A percentile compares a stretch with the other conserved stretches of the same genome.
Evolutionary conservation across 2,888 invertebrate species (phyloP).

Genomic region (Nyleta sp.): DNA sequence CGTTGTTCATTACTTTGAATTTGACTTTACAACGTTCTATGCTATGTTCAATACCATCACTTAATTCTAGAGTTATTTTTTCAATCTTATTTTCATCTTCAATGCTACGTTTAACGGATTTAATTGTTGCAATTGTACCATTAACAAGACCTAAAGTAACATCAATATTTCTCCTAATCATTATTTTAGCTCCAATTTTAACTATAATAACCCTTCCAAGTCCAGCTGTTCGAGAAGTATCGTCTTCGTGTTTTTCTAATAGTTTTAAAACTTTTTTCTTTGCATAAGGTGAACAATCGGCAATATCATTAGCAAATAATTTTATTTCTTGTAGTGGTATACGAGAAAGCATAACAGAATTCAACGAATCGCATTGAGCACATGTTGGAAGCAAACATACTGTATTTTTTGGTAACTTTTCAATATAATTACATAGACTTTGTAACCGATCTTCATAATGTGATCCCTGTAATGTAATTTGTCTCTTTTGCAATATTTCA

Average conservation of each 20-base stretch:
- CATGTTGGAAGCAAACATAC: slow-evolving; percentile 16
- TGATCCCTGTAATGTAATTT: slow-evolving; percentile 15
- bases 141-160: slow-evolving; percentile 65
- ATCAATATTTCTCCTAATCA: slow-evolving; percentile 71
- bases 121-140: slow-evolving; percentile 18
- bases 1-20: slow-evolving; percentile 50
- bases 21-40: slow-evolving; percentile 65
- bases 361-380: slow-evolving; percentile 8
- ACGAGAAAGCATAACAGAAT: slow-evolving; percentile 59
- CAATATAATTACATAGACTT: slow-evolving; percentile 29
- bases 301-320: slow-evolving; percentile 56
- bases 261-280: slow-evolving; percentile 59
- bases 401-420: slow-evolving; percentile 1
- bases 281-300: slow-evolving; percentile 58
- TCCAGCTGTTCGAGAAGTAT: slow-evolving; percentile 26
- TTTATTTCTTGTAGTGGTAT: slow-evolving; percentile 48
- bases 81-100: slow-evolving; percentile 51
- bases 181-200: slow-evolving; percentile 59
- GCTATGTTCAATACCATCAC: slow-evolving; percentile 48
- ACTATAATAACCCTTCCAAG: slow-evolving; percentile 11
- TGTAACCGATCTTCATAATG: slow-evolving; percentile 16
- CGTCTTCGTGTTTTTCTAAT: slow-evolving; percentile 61
- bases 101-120: slow-evolving; percentile 26
- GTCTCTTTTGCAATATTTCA: slow-evolving; percentile 19
- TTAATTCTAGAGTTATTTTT: slow-evolving; percentile 59